Evolutionary conservation across 2,113 vertebrate species (phyloP), one percentile per base, ranked within the genome.

Genomic region (Ciconia maguari): DNA sequence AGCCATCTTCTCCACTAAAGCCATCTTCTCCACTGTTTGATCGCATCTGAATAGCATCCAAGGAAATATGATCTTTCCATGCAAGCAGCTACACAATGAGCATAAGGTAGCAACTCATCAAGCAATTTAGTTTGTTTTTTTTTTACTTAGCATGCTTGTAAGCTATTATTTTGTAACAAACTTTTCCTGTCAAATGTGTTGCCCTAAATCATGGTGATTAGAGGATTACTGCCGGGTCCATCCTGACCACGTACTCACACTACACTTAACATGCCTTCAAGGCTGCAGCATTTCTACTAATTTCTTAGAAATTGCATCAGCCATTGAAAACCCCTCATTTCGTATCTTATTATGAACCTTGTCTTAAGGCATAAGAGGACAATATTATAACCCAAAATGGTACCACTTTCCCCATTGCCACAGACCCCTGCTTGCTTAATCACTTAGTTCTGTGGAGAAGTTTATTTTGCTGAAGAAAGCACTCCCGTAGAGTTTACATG

Each of bases 61-160:
- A 34, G 55, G 27, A 49, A 38, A 29, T 6, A 36, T 0, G 2
- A 42, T 3, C 41, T 44, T 72, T 20, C 1, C 1, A 76, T 41
- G 21, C 44, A n/a, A 44, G 48, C 54, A 74, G 54, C 48, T 61
- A 29, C 55, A 9, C 32, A 19, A 42, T 32, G 9, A 64, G 25
- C 38, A 5, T 3, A 41, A 52, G 49, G 58, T 54, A 44, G 29
- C 24, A 83, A 61, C 69, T 11, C 69, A 78, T 11, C 49, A 16
- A 8, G 38, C 2, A 1, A 19, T 58, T 88, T 13, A 9, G 26
- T 38, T 88, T 13, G 7, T 26, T n/a, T 65, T 66, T 44, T 42
- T 68, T 51, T 46, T 30, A 79, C 65, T 3, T 7, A 44, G 11
- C 10, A 3, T 6, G 4, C 13, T 54, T 22, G 13, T 13, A 71